phyloP scores from a whole-genome alignment of 2,888 invertebrate genomes.

The Orchesellides sinensis region DNA sequence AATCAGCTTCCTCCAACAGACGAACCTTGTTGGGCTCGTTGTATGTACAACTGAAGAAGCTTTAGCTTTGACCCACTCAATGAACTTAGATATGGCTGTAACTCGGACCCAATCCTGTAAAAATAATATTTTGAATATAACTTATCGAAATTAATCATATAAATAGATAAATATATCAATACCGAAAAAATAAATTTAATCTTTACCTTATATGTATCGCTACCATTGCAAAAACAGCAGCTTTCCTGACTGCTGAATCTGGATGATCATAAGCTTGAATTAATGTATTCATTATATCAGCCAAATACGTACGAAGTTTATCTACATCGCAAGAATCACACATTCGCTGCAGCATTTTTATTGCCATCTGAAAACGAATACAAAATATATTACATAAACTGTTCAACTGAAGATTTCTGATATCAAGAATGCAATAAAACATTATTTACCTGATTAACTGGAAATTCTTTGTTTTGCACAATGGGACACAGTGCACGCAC shows the following conservation, averaged over 20 bases:
- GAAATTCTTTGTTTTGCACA: slow-evolving; percentile 91
- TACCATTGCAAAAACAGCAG: slow-evolving; percentile 98
- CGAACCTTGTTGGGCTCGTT: slow-evolving; percentile 79
- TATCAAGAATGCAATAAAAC: background rate
- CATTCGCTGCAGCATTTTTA: slow-evolving; percentile 74
- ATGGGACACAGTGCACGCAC: slow-evolving; percentile 88
- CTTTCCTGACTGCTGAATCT: slow-evolving; percentile 95
- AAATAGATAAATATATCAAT: background rate
- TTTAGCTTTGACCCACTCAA: slow-evolving; percentile 94
- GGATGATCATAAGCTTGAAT: slow-evolving; percentile 90
- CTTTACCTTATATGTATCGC: slow-evolving; percentile 87
- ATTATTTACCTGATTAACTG: slow-evolving; percentile 84
- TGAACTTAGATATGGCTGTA: slow-evolving; percentile 85
- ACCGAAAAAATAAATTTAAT: background rate
- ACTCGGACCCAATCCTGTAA: slow-evolving; percentile 71
- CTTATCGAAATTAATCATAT: background rate
- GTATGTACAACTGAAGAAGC: slow-evolving; percentile 87
- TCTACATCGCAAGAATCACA: slow-evolving; percentile 72
- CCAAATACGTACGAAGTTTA: slow-evolving; percentile 71
- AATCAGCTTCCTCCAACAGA: slow-evolving; percentile 65
- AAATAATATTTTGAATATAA: slow-evolving; percentile 1
- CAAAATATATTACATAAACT: background rate
- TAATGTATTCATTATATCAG: slow-evolving; percentile 72
- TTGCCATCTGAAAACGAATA: slow-evolving; percentile 74
- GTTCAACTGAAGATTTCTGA: background rate